Conservation (phyloP, 2,888 invertebrate genomes). For the Dysmachus trigonus region DNA sequence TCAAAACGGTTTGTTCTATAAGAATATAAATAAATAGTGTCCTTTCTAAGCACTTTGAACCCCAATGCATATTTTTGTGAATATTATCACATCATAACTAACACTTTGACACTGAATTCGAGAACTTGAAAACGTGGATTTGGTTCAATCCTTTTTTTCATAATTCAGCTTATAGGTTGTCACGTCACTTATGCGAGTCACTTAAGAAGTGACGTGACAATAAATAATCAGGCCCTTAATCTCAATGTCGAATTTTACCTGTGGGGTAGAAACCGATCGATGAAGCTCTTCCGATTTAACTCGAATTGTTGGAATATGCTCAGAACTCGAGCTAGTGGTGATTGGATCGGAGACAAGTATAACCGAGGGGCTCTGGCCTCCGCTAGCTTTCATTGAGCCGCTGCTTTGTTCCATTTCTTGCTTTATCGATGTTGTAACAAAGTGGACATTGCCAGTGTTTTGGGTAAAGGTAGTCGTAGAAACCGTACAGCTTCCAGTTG, state of each 20-base stretch:
- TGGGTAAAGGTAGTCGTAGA: conserved; percentile 40
- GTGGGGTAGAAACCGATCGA: conserved; percentile 71
- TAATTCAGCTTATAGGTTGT: not conserved
- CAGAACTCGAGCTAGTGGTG: conserved; percentile 55
- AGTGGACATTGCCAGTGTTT: conserved; percentile 44
- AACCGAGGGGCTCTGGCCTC: conserved; percentile 60
- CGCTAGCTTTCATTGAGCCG: not conserved
- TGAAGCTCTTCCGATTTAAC: conserved; percentile 70
- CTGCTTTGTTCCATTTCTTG: conserved; percentile 32
- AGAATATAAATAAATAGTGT: too few species aligned
- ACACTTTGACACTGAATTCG: not conserved
- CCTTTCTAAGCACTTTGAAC: too few species aligned
- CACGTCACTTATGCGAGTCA: not conserved
- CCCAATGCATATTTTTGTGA: too few species aligned
- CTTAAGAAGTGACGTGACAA: not conserved
- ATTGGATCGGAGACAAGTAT: conserved; percentile 58
- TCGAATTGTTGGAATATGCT: conserved; percentile 63
- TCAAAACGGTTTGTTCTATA: too few species aligned
- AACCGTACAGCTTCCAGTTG: conserved; percentile 41
- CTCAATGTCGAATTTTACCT: conserved; percentile 61
- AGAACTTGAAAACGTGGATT: too few species aligned
- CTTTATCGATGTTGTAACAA: conserved; percentile 42
- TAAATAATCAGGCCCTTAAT: not conserved
- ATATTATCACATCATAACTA: not conserved
- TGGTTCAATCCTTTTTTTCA: not conserved